phyloP scores from a whole-genome alignment of 2,888 invertebrate species.

The Caenorhabditis japonica region DNA sequence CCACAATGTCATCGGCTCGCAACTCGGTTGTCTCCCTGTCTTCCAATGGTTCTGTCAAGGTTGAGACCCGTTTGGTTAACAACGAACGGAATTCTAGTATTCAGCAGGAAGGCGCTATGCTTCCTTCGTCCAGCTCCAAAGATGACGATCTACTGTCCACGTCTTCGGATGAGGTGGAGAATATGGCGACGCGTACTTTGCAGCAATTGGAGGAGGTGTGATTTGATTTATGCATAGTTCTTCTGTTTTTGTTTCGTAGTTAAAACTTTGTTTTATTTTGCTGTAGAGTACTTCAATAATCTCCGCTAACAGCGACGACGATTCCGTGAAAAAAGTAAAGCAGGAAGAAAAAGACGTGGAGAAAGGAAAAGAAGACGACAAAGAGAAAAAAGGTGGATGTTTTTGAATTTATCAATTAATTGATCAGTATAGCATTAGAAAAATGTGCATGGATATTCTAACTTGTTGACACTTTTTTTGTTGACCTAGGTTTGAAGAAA shows the following conservation, averaged over 20 bases:
- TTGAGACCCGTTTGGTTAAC: conserved; percentile 62
- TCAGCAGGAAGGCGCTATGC: conserved; percentile 69
- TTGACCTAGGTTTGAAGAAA: too few species aligned
- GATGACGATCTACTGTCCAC: conserved; percentile 71
- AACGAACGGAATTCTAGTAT: conserved; percentile 35
- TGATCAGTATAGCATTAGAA: neutral
- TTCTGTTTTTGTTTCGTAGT: conserved; percentile 13
- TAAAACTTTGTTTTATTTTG: conserved; percentile 8
- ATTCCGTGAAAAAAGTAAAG: conserved; percentile 45
- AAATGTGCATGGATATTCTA: too few species aligned
- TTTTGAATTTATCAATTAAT: conserved; percentile 16
- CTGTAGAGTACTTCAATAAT: conserved; percentile 48
- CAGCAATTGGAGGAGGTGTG: conserved; percentile 67
- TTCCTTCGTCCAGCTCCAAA: conserved; percentile 66
- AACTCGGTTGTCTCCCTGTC: conserved; percentile 69
- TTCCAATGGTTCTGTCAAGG: conserved; percentile 59
- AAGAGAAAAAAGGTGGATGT: conserved; percentile 36
- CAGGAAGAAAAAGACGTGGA: conserved; percentile 48
- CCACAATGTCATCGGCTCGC: conserved; percentile 60
- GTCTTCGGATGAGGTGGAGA: conserved; percentile 71
- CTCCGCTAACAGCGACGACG: conserved; percentile 48
- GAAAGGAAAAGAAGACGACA: conserved; percentile 27
- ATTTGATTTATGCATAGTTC: neutral
- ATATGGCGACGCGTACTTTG: conserved; percentile 69
- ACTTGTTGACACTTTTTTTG: too few species aligned